A percentile compares a stretch with the other conserved stretches of the same genome.
These are phyloP conservation scores for Onychomys torridus DNA, from an alignment of 2,797 vertebrate genomes.

Conservation along the genomic window DNA sequence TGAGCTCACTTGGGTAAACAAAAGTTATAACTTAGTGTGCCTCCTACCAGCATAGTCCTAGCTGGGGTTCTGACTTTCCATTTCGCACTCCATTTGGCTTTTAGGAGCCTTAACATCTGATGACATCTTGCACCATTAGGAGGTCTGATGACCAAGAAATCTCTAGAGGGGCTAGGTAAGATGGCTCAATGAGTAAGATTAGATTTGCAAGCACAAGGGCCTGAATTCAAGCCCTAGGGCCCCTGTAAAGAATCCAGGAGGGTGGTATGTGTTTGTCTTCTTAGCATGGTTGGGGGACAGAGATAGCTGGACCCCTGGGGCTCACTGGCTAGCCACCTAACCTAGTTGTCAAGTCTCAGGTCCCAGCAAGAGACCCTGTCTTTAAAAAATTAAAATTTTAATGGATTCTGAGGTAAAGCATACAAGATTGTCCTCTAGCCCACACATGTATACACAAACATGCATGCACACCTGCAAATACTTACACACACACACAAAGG, in stretches of 20 bases:
- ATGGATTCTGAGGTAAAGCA: background rate
- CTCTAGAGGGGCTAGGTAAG: background rate
- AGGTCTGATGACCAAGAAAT: background rate
- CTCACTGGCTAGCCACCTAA: background rate
- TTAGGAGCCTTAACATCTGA: slow-evolving; percentile 2
- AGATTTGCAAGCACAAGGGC: background rate
- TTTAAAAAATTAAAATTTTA: background rate
- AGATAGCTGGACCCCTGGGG: background rate
- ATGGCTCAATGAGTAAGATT: background rate
- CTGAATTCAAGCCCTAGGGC: background rate
- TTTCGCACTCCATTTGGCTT: slow-evolving; percentile 13
- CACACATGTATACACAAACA: background rate
- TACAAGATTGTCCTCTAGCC: background rate
- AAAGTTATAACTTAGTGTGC: slow-evolving; percentile 35
- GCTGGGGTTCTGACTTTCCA: background rate
- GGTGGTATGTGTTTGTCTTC: background rate
- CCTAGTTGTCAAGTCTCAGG: background rate
- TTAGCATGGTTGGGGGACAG: background rate
- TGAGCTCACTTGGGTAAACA: slow-evolving; percentile 74
- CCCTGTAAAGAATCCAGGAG: background rate
- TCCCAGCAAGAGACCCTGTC: background rate
- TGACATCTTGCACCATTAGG: background rate
- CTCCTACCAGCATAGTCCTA: slow-evolving; percentile 12
- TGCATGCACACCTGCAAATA: background rate
- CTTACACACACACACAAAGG: background rate